Evolutionary conservation across 2,797 vertebrate species (phyloP), one percentile per base, ranked within the genome.

Genomic region (Diceros bicornis): DNA sequence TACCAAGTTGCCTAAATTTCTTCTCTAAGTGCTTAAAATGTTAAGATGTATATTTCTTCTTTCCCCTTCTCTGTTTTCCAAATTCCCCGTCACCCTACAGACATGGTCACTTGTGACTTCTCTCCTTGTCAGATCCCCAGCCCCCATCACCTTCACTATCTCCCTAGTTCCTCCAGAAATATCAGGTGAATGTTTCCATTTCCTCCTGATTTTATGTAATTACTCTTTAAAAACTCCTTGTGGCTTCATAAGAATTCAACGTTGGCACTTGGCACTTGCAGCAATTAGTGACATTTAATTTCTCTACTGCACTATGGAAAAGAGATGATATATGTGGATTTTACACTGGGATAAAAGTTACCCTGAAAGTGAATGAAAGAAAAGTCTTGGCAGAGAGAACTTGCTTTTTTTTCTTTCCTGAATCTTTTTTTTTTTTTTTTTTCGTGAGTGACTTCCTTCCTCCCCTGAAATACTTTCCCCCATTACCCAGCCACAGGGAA

Each of bases 211-310:
- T 98, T 97, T 95, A 59, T 92, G 50, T 94, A 90, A 94, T 97
- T 97, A 96, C 94, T 89, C 57, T 98, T 94, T 11, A 74, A 97
- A 98, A 97, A 95, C 84, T 96, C 71, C 62, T 98, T 85, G 62
- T 98, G 82, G 47, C 84, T 98, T 98, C 47, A 2, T 97, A 96
- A 98, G 92, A 89, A 98, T 98, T 66, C 89, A 95, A 0, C 47
- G 8, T 96, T 98, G 96, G 83, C 52, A 75, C 91, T 97, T 98
- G 94, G 83, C 96, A 95, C 85, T 98, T 96, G 20, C 18, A 57
- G 64, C 83, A 97, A 96, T 98, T 98, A 98, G 89, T 97, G 89
- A 55, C 88, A 91, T 96, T 97, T 98, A 96, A 96, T 98, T 98
- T 98, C 91, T 94, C 41, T 97, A 32, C 96, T 98, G 98, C 96